phyloP scores from a whole-genome alignment of 2,113 vertebrate species.

The Saccopteryx bilineata region DNA sequence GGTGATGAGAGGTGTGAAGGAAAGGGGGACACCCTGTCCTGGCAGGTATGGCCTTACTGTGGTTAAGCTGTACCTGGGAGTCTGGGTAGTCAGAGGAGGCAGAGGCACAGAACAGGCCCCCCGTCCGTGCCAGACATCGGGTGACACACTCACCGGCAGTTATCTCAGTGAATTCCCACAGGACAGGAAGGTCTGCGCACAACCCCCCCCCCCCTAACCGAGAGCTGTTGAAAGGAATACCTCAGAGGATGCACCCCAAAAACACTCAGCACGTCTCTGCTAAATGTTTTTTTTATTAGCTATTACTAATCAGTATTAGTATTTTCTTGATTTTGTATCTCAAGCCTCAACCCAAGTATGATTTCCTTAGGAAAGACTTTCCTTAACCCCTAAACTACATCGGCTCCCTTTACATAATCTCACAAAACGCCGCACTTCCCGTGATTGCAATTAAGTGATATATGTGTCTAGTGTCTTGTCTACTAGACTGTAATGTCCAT shows the following conservation, averaged over 20 bases:
- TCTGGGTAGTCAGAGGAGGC: no score
- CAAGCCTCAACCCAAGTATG: background rate
- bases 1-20: background rate
- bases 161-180: background rate
- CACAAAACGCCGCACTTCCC: background rate
- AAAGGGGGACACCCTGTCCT: background rate
- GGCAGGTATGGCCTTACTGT: background rate
- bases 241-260: background rate
- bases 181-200: background rate
- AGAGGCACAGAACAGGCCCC: accelerated
- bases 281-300: no score
- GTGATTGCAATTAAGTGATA: background rate
- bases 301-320: background rate
- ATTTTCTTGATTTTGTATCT: background rate
- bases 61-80: background rate
- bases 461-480: background rate
- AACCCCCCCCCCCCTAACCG: no score
- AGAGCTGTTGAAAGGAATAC: background rate
- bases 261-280: background rate
- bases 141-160: no score
- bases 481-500: background rate
- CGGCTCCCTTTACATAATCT: background rate
- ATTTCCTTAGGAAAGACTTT: background rate
- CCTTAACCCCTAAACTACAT: background rate
- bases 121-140: background rate